Evolutionary conservation across 2,113 vertebrate species (phyloP).

Genomic region (Coracopsis vasa): DNA sequence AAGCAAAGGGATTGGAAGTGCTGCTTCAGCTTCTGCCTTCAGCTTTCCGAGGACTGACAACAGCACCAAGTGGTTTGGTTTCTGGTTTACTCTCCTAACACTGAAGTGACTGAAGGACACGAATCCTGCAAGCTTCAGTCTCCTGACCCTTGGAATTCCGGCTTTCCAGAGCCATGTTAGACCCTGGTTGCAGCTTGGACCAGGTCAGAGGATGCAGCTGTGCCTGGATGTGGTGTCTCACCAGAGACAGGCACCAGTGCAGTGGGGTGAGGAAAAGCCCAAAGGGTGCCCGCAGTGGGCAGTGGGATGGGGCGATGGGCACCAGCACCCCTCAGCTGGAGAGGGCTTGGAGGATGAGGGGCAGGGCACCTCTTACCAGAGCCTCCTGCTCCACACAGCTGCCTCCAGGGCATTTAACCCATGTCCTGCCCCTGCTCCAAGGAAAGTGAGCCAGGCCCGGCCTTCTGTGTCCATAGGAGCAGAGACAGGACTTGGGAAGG

Average conservation of each 20-base stretch:
- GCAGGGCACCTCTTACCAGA: not conserved
- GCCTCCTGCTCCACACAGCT: not conserved
- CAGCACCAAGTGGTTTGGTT: not conserved
- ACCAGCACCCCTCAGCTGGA: not conserved
- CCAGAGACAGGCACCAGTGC: not conserved
- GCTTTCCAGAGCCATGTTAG: not conserved
- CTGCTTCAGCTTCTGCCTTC: accelerated
- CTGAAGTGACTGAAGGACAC: not conserved
- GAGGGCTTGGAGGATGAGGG: not conserved
- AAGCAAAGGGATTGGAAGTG: not conserved
- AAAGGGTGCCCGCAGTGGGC: not conserved
- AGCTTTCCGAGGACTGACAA: not conserved
- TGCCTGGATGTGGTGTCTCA: not conserved
- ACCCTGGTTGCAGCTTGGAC: not conserved
- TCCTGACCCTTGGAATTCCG: not conserved
- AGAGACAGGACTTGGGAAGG: accelerated
- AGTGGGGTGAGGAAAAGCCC: not conserved
- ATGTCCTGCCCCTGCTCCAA: not conserved
- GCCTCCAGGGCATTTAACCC: not conserved
- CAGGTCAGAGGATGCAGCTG: not conserved
- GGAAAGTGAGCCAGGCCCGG: accelerated
- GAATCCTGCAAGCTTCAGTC: not conserved
- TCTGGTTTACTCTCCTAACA: not conserved
- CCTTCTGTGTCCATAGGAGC: not conserved
- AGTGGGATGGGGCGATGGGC: not conserved